A percentile compares a stretch with the other conserved stretches of the same genome.
These are phyloP conservation scores for Syritta pipiens DNA, from an alignment of 2,888 invertebrate genomes.

Conservation along the genomic window DNA sequence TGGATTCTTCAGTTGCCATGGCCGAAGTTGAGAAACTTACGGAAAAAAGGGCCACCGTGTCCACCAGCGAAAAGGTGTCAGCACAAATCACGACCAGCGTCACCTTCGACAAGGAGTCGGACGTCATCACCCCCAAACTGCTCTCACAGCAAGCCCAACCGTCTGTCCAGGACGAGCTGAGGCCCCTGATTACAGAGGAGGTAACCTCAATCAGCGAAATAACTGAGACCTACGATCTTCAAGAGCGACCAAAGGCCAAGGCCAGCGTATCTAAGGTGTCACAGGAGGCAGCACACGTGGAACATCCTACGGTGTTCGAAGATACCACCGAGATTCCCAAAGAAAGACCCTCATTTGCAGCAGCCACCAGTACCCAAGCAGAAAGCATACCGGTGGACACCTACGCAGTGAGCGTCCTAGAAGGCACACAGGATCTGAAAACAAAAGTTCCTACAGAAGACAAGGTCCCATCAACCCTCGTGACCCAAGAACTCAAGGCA, in stretches of 20 bases:
- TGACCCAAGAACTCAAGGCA: conserved; percentile 71
- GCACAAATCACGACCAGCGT: conserved; percentile 26
- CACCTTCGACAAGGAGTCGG: conserved; percentile 48
- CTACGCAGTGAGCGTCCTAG: conserved; percentile 71
- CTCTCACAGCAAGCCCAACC: conserved; percentile 27
- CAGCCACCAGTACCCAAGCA: conserved; percentile 12
- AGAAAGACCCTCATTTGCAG: conserved; percentile 27
- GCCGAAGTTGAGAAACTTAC: conserved; percentile 37
- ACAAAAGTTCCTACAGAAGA: conserved; percentile 70
- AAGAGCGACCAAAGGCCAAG: conserved; percentile 61
- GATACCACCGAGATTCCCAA: conserved; percentile 53
- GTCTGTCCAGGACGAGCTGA: conserved; percentile 68
- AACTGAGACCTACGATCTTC: conserved; percentile 73
- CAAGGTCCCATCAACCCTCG: conserved; percentile 47
- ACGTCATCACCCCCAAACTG: conserved; percentile 28
- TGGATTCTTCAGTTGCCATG: conserved; percentile 33
- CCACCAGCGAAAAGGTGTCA: conserved; percentile 43
- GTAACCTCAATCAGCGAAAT: conserved; percentile 71
- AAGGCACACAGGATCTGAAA: conserved; percentile 71
- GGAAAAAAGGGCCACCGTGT: conserved; percentile 10
- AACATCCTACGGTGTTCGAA: conserved; percentile 72
- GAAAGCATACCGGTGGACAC: conserved; percentile 70
- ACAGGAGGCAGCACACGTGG: conserved; percentile 71
- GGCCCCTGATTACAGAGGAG: conserved; percentile 73
- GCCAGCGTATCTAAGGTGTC: conserved; percentile 69